Percentiles rank a stretch among this genome's conserved stretches.
Conservation (phyloP, 2,888 invertebrate genomes). For the Alcis repandata region DNA sequence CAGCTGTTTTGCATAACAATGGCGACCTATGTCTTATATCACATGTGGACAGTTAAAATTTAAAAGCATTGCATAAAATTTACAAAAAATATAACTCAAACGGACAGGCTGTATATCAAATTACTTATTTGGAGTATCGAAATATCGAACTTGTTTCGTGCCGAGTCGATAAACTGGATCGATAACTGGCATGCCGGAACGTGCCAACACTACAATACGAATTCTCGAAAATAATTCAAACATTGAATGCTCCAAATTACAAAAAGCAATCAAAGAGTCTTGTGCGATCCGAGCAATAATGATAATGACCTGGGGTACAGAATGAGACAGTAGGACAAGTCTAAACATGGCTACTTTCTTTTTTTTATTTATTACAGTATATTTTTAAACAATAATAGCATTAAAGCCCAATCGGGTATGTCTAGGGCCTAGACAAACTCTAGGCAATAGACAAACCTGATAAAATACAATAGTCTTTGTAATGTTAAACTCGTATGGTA, state of each 20-base stretch:
- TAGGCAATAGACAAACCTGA: no score
- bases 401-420: no score
- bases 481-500: no score
- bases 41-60: constrained; percentile 23
- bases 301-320: constrained; percentile 69
- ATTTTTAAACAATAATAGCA: no score
- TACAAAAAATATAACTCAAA: constrained; percentile 27
- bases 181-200: constrained; percentile 57
- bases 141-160: constrained; percentile 34
- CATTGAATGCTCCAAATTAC: constrained; percentile 76
- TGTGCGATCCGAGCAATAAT: constrained; percentile 66
- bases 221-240: constrained; percentile 75
- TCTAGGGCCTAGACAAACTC: no score
- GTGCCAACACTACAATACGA: constrained; percentile 68
- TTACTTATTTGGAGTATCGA: constrained; percentile 28
- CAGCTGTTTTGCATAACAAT: constrained; percentile 37
- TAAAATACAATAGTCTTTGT: no score
- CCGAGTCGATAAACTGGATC: constrained; percentile 45
- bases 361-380: neutral
- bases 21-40: constrained; percentile 9
- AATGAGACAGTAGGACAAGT: constrained; percentile 19
- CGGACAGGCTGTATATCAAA: constrained; percentile 28
- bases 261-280: constrained; percentile 77
- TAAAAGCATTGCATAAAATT: constrained; percentile 25
- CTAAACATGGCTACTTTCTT: neutral